These are phyloP conservation scores for Calypte anna DNA, from an alignment of 2,113 vertebrate species.

Conservation along the genomic window DNA sequence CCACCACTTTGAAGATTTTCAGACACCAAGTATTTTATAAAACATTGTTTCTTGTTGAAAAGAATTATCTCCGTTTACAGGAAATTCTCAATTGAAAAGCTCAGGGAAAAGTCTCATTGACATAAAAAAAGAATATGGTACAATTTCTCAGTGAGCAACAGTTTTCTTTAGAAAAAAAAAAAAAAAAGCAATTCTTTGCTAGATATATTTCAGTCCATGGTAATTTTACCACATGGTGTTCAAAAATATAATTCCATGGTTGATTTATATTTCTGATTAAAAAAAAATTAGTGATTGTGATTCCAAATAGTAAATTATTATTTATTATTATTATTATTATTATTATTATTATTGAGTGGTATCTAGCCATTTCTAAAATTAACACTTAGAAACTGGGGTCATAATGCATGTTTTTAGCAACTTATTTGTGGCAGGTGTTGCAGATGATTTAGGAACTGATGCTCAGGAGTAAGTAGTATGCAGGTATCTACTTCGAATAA, in stretches of 20 bases:
- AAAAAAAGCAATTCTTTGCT: background rate
- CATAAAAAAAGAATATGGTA: background rate
- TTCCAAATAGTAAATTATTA: background rate
- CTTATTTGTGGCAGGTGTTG: background rate
- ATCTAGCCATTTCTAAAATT: background rate
- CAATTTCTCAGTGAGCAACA: background rate
- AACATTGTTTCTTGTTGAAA: background rate
- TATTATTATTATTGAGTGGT: background rate
- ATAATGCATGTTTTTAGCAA: background rate
- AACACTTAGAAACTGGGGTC: background rate
- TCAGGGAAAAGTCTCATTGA: background rate
- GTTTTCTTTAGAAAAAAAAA: background rate
- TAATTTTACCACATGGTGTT: background rate
- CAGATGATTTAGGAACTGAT: background rate
- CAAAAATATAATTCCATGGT: background rate
- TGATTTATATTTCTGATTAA: background rate
- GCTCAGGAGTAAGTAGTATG: background rate
- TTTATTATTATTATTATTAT: background rate
- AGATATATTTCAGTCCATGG: background rate
- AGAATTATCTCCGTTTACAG: background rate
- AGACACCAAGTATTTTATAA: background rate
- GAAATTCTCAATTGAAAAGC: background rate
- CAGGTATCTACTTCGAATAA: background rate
- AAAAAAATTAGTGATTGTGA: background rate
- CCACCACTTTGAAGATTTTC: background rate